Evolutionary conservation across 2,888 invertebrate genomes (phyloP).

Genomic region (Eupithecia centaureata): DNA sequence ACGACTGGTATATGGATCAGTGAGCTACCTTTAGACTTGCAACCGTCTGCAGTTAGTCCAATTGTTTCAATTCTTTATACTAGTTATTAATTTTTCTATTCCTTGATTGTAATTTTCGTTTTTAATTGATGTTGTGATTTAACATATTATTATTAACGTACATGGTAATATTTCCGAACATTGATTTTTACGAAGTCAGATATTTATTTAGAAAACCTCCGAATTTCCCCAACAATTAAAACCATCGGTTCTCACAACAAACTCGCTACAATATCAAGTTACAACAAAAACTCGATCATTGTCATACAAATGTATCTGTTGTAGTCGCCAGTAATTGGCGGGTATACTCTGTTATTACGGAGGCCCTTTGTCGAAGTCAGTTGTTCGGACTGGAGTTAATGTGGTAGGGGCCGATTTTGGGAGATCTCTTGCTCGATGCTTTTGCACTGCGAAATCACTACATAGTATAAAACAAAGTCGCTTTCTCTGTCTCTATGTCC

Average conservation of each 20-base stretch:
- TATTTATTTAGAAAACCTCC: background rate
- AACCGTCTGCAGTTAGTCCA: too few species aligned
- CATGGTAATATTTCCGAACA: background rate
- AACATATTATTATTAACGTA: too few species aligned
- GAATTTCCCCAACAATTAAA: slow-evolving; percentile 28
- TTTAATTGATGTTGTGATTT: too few species aligned
- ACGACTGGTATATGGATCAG: too few species aligned
- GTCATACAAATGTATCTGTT: slow-evolving; percentile 84
- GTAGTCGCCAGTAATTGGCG: slow-evolving; percentile 74
- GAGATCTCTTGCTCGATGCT: too few species aligned
- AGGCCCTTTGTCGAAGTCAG: slow-evolving; percentile 66
- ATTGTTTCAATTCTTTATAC: too few species aligned
- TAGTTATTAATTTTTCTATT: too few species aligned
- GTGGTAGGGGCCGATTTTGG: slow-evolving; percentile 47
- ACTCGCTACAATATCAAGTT: slow-evolving; percentile 65
- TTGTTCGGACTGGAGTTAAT: slow-evolving; percentile 55
- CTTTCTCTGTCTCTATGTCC: too few species aligned
- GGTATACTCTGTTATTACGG: slow-evolving; percentile 76
- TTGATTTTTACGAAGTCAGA: background rate
- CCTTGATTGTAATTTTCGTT: too few species aligned
- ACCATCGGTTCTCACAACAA: slow-evolving; percentile 46
- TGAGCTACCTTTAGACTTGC: too few species aligned
- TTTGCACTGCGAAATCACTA: background rate
- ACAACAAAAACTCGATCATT: slow-evolving; percentile 75
- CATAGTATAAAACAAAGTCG: too few species aligned